A percentile compares a stretch with the other conserved stretches of the same genome.
phyloP scores from a whole-genome alignment of 30 jellyfish, hydroid and myxozoan species.

The Hydra vulgaris region DNA sequence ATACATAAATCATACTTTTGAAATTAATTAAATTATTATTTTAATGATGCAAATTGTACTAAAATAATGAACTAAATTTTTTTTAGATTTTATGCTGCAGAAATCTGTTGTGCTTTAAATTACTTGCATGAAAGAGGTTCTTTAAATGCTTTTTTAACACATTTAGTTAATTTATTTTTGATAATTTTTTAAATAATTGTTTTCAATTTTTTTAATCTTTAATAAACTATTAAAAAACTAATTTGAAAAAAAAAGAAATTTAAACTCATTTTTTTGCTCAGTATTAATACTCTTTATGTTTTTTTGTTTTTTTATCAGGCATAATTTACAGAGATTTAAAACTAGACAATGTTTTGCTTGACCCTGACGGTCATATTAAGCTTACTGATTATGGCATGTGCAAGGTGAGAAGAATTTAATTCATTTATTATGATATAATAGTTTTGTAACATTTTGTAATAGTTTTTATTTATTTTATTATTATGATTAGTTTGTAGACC shows the following conservation, averaged over 20 bases:
- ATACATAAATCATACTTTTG: background rate
- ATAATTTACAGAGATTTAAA: slow-evolving; percentile 91
- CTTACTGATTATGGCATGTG: slow-evolving; percentile 99
- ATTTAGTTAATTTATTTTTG: too few relatives aligned
- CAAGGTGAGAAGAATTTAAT: too few relatives aligned
- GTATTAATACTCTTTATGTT: background rate
- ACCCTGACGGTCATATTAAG: slow-evolving; percentile 95
- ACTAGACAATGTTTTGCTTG: slow-evolving; percentile 89
- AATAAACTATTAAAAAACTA: too few relatives aligned
- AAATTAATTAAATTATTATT: background rate
- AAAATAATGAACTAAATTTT: background rate
- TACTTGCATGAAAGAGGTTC: slow-evolving; percentile 95
- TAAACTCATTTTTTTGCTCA: too few relatives aligned
- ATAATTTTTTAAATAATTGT: too few relatives aligned
- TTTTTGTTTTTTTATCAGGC: slow-evolving; percentile 37
- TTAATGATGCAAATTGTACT: background rate
- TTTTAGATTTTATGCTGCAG: slow-evolving; percentile 90
- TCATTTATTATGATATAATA: too few relatives aligned
- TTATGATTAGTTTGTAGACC: background rate
- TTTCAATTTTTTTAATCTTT: too few relatives aligned
- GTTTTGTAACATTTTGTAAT: too few relatives aligned
- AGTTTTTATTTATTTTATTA: background rate
- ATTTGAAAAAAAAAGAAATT: too few relatives aligned
- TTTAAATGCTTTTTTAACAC: too few relatives aligned
- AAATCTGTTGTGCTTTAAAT: slow-evolving; percentile 84